Evolutionary conservation across 2,113 vertebrate genomes (phyloP), one percentile per base, ranked within the genome.

Genomic region (Spea bombifrons): DNA sequence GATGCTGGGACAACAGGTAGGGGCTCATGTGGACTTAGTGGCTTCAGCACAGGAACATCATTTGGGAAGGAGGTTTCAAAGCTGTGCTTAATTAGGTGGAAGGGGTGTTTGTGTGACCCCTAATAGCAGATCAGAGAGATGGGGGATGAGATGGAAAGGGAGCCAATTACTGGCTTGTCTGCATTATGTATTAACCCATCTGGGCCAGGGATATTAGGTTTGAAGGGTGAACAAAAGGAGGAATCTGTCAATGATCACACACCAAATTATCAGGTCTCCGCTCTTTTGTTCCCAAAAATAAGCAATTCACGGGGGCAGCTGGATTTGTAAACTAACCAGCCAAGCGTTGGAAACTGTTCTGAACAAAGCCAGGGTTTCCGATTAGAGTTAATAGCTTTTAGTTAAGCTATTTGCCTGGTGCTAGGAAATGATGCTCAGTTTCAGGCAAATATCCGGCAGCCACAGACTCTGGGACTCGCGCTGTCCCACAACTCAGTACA

Each of bases 181-280:
- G 91, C 94, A 96, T 98, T 99, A 98, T 98, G 94, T 95, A 99
- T 99, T 98, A 90, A 92, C 93, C 96, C 97, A 98, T 98, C 96
- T 99, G 97, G 93, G 90, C 82, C 75, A 82, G 87, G 85, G 89
- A 91, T 93, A 94, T 95, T 90, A 90, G 90, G 88, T 86, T 85
- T 90, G 93, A 95, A 94, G 96, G 94, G 90, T 91, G 87, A 87
- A 94, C 92, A 92, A 89, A 91, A 91, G 88, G 89, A 59, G 90
- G 84, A 95, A 96, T 88, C 95, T 94, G 94, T 92, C 92, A 76
- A 83, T 88, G 88, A 94, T 94, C 94, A 95, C 92, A 90, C 88
- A 84, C 93, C 90, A 91, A 93, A 93, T 94, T 93, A 95, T 86
- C 84, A 88, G 77, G 89, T 89, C 93, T 89, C 89, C 76, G 88